Base-by-base conservation (phyloP, 2,888 invertebrate species). In the Hirtodrosophila cameraria region DNA sequence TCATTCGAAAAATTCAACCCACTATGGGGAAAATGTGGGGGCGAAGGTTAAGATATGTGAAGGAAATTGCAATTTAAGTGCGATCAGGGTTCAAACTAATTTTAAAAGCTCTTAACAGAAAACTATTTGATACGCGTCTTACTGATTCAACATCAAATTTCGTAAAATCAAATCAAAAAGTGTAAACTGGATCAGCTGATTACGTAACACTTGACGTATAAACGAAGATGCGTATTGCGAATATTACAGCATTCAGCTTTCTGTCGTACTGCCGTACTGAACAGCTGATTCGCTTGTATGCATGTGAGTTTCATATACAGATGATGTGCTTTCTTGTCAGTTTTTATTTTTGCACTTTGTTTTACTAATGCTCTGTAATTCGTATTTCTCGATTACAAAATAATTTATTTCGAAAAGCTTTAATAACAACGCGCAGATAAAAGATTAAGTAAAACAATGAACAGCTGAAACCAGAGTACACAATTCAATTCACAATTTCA, bases 211-310 rank as follows among this genome's bases (percentile, higher is more conserved):
- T n/a, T n/a, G n/a, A n/a, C n/a, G n/a, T n/a, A n/a, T n/a, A n/a
- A n/a, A n/a, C n/a, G n/a, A n/a, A n/a, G n/a, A 11, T 52, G 43
- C 18, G 11, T 15, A 11, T 18, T 38, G 8, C 6, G 1, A 18
- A 15, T 2, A 8, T 42, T 46, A 48, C 15, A 68, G 53, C 69
- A n/a, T 2, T 9, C 20, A 70, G 75, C 70, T 74, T 68, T 68
- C n/a, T 28, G 43, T 53, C 36, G 18, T 11, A 11, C 6, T n/a
- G n/a, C n/a, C n/a, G n/a, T n/a, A 7, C 28, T n/a, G 9, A 43
- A 41, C 70, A 70, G 75, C 70, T 74, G 70, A 35, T 61, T 35
- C 2, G 7, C 15, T 9, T 31, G 4, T n/a, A 15, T 20, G 33
- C 39, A 20, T 33, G 48, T 41, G 13, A 20, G 18, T 30, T 46